Base-by-base conservation (phyloP, 2,797 vertebrate genomes). In the Bradypodion ventrale region DNA sequence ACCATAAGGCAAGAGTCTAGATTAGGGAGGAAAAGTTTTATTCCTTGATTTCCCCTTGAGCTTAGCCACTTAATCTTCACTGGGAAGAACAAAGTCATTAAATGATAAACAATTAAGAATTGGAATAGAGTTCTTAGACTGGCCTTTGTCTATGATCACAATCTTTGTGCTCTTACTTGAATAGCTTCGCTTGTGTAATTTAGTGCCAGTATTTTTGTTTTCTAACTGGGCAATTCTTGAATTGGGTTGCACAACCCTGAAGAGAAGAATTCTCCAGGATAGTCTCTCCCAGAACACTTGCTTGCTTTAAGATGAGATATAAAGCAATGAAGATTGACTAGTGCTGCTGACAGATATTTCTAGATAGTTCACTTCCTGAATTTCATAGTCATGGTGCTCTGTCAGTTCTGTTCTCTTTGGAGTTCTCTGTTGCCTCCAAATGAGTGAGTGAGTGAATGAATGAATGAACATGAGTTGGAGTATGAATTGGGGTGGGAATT, bases 71-170 rank as follows among this genome's bases (percentile, higher is more conserved):
- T 0, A 69, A 78, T 83, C 56, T 23, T 68, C 60, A 16, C 46
- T 72, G 73, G 80, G 82, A 13, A 0, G 1, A 32, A 32, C 1
- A 0, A 1, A 0, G 0, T 32, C 80, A 85, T 37, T 7, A 35
- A 86, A 80, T 83, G 63, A 23, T 29, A 23, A n/a, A 68, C 49
- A 42, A 49, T 44, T 56, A 3, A 73, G 7, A 5, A 12, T 32
- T 70, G 3, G 12, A 56, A 68, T 46, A 16, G 32, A 32, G 42
- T 81, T 3, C 75, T 80, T 77, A 29, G 10, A 59, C 76, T 27
- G 78, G 86, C 21, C 77, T 35, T 19, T 7, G 29, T 80, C 0
- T 0, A 7, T 78, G 16, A 49, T 52, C n/a, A 25, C 81, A 32
- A 60, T 10, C 52, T 76, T 1, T 40, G n/a, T 1, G 27, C 60